Conservation (phyloP, 2,113 vertebrate genomes). For the Butorides virescens region DNA sequence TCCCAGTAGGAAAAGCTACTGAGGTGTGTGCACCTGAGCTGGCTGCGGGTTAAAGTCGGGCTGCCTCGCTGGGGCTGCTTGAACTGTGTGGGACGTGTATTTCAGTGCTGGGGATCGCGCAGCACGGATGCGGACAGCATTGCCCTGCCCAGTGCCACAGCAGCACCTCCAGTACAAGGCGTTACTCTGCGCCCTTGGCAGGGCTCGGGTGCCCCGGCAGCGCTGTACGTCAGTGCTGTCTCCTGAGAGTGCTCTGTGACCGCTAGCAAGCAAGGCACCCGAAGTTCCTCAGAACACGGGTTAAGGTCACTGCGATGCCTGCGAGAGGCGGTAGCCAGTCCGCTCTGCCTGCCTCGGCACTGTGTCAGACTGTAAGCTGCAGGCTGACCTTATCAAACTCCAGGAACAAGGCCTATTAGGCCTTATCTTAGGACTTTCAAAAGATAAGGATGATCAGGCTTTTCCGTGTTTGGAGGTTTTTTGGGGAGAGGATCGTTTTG, state of each 20-base stretch:
- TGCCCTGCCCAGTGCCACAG: neutral
- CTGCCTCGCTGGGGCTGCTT: neutral
- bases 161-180: neutral
- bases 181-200: neutral
- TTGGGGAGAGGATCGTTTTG: neutral
- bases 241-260: neutral
- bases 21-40: neutral
- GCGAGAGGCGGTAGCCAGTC: neutral
- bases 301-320: neutral
- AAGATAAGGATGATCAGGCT: neutral
- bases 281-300: neutral
- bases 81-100: neutral
- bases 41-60: neutral
- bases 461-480: neutral
- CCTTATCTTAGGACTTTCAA: neutral
- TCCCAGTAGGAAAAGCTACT: neutral
- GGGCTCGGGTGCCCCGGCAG: neutral
- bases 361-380: neutral
- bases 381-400: neutral
- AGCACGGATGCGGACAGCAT: rapidly evolving
- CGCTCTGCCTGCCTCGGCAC: neutral
- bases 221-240: rapidly evolving
- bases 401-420: neutral
- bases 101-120: too few species aligned
- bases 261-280: neutral